Evolutionary conservation across 2,888 invertebrate species (phyloP).

Genomic region (Apoderus coryli): DNA sequence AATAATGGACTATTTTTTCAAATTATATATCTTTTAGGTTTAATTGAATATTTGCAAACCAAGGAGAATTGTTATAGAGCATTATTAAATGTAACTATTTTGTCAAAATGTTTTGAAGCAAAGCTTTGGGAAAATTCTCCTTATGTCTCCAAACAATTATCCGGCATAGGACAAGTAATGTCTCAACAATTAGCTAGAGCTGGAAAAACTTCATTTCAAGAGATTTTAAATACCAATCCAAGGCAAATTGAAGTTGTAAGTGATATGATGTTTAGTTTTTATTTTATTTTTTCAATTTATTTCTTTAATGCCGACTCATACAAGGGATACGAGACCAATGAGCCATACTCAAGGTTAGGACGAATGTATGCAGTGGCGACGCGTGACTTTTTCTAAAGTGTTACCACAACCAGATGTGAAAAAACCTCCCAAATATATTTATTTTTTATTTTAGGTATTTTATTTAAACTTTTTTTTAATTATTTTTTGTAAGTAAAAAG

Average conservation of each 20-base stretch:
- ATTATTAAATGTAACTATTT: constrained; percentile 42
- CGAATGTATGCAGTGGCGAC: no score
- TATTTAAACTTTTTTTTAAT: no score
- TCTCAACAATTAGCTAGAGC: constrained; percentile 48
- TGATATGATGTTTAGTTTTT: no score
- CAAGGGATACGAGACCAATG: no score
- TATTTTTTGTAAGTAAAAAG: no score
- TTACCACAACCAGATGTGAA: no score
- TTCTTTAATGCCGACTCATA: no score
- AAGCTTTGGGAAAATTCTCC: constrained; percentile 63
- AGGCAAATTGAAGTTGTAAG: constrained; percentile 56
- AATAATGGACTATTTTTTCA: constrained; percentile 1
- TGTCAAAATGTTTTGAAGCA: constrained; percentile 52
- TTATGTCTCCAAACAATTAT: constrained; percentile 53
- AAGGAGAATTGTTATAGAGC: constrained; percentile 34
- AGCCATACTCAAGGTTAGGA: constrained; percentile 1
- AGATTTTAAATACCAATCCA: constrained; percentile 50
- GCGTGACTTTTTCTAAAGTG: no score
- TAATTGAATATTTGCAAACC: constrained; percentile 41
- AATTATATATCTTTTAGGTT: constrained; percentile 31
- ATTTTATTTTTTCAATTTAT: no score
- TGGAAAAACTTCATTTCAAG: constrained; percentile 50
- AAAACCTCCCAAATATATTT: no score
- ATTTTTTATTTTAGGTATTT: no score
- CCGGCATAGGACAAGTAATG: constrained; percentile 52